Percentiles rank a stretch among this genome's conserved stretches.
phyloP scores from a whole-genome alignment of 37 sponge, comb jelly and placozoan genomes.

The Mnemiopsis leidyi region DNA sequence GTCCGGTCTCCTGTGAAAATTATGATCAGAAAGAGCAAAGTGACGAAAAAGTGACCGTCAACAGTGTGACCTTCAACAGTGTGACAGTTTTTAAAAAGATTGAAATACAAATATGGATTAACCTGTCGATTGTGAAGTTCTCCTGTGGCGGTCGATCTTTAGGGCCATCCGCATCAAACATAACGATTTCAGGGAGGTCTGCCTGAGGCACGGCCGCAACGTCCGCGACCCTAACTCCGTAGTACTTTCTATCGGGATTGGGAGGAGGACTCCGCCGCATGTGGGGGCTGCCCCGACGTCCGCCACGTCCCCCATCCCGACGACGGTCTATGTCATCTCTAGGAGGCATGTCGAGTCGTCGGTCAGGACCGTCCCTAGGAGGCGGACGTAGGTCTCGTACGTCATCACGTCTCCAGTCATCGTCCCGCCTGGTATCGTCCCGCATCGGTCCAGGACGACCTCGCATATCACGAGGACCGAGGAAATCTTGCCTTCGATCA shows the following conservation, averaged over 20 bases:
- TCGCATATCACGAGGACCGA: background rate
- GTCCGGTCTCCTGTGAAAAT: too few species aligned
- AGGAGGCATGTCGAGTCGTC: background rate
- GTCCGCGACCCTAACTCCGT: background rate
- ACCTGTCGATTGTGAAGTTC: slow-evolving; percentile 55
- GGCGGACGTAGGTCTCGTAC: background rate
- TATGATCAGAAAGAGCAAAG: too few species aligned
- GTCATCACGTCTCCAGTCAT: background rate
- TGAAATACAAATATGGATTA: too few species aligned
- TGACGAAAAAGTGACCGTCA: too few species aligned
- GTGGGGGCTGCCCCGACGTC: background rate
- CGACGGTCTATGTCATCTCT: background rate
- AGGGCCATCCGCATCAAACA: slow-evolving; percentile 7
- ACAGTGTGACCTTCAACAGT: too few species aligned
- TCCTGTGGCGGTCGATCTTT: background rate
- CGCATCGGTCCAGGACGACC: background rate
- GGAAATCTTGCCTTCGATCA: background rate
- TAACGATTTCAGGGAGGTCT: slow-evolving; percentile 47
- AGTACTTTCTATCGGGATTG: slow-evolving; percentile 37
- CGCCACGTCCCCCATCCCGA: background rate
- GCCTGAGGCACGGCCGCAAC: slow-evolving; percentile 40
- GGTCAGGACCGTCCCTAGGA: background rate
- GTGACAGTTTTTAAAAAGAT: too few species aligned
- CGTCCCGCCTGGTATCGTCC: background rate
- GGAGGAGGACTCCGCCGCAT: background rate